Evolutionary conservation across 2,797 vertebrate species (phyloP).

Genomic region (Poecilia picta): DNA sequence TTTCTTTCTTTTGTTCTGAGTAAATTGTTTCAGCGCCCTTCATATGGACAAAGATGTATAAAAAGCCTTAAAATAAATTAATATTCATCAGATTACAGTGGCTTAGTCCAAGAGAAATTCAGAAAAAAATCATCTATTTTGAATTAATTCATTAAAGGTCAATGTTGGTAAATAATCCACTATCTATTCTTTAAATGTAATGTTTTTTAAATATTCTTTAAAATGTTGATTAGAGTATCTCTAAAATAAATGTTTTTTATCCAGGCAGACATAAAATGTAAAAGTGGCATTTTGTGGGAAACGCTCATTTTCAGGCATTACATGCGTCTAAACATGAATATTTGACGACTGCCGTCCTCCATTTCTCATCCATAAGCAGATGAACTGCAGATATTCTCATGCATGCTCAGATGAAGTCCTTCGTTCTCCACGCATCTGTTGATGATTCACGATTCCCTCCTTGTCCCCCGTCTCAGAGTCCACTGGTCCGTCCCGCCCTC

Average conservation of each 20-base stretch:
- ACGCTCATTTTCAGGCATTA: not conserved
- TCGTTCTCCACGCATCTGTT: conserved; percentile 43
- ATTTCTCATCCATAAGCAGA: conserved; percentile 9
- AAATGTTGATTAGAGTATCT: too few species aligned
- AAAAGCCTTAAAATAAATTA: not conserved
- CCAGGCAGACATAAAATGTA: too few species aligned
- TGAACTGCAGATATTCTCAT: conserved; percentile 16
- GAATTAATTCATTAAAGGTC: not conserved
- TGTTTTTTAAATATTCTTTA: too few species aligned
- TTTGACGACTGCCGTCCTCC: not conserved
- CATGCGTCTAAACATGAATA: not conserved
- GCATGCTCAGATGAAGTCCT: conserved; percentile 31
- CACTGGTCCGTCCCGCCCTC: conserved; percentile 67
- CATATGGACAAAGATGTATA: not conserved
- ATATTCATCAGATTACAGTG: not conserved
- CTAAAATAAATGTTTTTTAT: too few species aligned
- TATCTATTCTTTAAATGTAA: too few species aligned
- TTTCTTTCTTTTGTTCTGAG: not conserved
- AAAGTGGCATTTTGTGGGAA: not conserved
- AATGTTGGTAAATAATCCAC: too few species aligned
- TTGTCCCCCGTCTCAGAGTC: conserved; percentile 79
- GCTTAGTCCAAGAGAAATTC: not conserved
- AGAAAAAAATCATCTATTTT: not conserved
- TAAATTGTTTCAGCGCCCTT: not conserved
- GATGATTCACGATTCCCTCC: conserved; percentile 46